phyloP scores from a whole-genome alignment of 2,797 vertebrate species.

The Anguilla megastoma region DNA sequence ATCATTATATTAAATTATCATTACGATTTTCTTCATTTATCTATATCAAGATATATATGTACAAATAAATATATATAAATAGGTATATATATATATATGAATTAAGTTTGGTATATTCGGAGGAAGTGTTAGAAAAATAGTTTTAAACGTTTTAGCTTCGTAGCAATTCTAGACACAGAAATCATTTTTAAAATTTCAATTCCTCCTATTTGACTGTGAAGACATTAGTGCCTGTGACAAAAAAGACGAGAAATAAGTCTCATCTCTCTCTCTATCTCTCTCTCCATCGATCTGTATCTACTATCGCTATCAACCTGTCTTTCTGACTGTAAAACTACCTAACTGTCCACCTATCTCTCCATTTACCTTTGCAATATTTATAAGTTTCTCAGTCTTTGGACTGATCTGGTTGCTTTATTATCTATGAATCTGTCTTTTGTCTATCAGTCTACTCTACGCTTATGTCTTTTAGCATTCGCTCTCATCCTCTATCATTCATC shows the following conservation, averaged over 20 bases:
- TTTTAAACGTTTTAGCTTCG: slow-evolving; percentile 87
- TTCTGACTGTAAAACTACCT: slow-evolving; percentile 27
- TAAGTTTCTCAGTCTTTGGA: slow-evolving; percentile 14
- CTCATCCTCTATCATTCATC: slow-evolving; percentile 1
- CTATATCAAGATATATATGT: slow-evolving; percentile 76
- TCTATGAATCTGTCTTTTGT: slow-evolving; percentile 10
- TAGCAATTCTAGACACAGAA: slow-evolving; percentile 80
- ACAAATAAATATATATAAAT: slow-evolving; percentile 68
- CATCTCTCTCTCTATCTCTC: slow-evolving; percentile 70
- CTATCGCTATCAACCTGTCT: slow-evolving; percentile 51
- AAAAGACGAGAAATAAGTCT: slow-evolving; percentile 77
- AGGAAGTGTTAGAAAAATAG: slow-evolving; percentile 83
- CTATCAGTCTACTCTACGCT: slow-evolving; percentile 1
- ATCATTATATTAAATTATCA: slow-evolving; percentile 74
- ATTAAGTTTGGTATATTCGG: slow-evolving; percentile 82
- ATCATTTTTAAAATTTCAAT: slow-evolving; percentile 79
- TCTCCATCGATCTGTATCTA: slow-evolving; percentile 64
- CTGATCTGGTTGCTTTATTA: slow-evolving; percentile 15
- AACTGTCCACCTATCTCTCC: slow-evolving; percentile 31
- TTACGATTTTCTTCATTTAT: slow-evolving; percentile 76
- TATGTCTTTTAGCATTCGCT: slow-evolving; percentile 18
- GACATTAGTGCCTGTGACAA: slow-evolving; percentile 86
- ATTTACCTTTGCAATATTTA: slow-evolving; percentile 20
- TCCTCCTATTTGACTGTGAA: slow-evolving; percentile 87
- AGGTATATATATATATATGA: slow-evolving; percentile 77